Percentiles rank a stretch among this genome's conserved stretches.
phyloP scores from a whole-genome alignment of 2,797 vertebrate species.

The Emydoidea blandingii region DNA sequence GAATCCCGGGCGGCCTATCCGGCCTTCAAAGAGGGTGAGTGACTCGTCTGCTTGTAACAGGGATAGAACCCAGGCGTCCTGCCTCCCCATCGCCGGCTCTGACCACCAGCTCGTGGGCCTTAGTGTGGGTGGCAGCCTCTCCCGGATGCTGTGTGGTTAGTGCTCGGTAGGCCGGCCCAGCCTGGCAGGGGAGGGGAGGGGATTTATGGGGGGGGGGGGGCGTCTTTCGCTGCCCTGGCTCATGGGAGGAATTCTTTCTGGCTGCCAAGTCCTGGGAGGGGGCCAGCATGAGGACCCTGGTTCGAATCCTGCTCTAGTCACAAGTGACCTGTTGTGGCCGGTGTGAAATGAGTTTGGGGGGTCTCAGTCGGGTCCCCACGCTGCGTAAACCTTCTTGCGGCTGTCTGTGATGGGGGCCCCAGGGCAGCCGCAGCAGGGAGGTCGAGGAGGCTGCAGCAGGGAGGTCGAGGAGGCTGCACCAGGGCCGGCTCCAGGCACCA shows the following conservation, averaged over 20 bases:
- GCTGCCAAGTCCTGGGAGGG: background rate
- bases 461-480: no score
- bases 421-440: background rate
- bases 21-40: conserved; percentile 90
- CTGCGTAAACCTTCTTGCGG: background rate
- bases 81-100: rapidly evolving
- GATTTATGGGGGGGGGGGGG: background rate
- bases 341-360: background rate
- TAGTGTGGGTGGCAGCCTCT: rapidly evolving
- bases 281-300: background rate
- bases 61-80: background rate
- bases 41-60: rapidly evolving
- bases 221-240: background rate
- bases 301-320: background rate
- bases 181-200: rapidly evolving
- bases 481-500: no score
- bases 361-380: background rate
- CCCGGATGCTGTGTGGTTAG: background rate
- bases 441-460: background rate
- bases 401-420: background rate
- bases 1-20: conserved; percentile 62
- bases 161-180: background rate
- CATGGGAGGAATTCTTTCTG: background rate
- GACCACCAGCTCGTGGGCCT: rapidly evolving
- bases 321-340: background rate